A percentile compares a stretch with the other conserved stretches of the same genome.
Conservation (phyloP, 2,797 vertebrate species). For the Sebastes itinus region DNA sequence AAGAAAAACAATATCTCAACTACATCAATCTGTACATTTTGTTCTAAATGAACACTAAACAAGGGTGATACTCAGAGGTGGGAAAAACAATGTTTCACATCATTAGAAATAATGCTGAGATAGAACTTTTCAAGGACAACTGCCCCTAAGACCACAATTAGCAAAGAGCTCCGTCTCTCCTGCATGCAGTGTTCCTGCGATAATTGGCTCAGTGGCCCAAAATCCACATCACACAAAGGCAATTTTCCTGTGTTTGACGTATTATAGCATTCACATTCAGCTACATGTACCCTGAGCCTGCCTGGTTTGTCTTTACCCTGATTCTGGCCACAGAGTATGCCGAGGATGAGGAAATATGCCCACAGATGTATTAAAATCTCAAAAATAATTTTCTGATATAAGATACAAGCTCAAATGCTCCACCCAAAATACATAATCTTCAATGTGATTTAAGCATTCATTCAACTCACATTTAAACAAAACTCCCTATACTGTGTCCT, state of each 20-base stretch:
- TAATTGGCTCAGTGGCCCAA: slow-evolving; percentile 5
- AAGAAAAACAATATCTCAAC: neutral
- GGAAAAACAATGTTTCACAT: slow-evolving; percentile 17
- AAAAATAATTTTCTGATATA: neutral
- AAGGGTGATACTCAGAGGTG: neutral
- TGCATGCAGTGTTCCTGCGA: neutral
- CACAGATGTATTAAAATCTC: neutral
- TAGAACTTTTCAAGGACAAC: slow-evolving; percentile 23
- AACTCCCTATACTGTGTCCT: neutral
- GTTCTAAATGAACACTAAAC: neutral
- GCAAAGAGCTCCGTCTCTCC: neutral
- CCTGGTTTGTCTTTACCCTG: neutral
- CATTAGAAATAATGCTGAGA: slow-evolving; percentile 27
- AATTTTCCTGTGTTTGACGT: neutral
- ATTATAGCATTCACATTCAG: neutral
- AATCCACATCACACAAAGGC: neutral
- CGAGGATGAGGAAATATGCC: neutral
- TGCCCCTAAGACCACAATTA: neutral
- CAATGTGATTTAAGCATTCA: neutral
- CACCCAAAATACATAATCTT: neutral
- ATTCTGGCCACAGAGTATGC: neutral
- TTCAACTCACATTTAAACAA: neutral
- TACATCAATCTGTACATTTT: neutral
- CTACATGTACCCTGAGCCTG: neutral
- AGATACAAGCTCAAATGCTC: neutral